These are phyloP conservation scores for Pantherophis alleghaniensis DNA, from an alignment of 2,797 vertebrate species.

Conservation along the genomic window DNA sequence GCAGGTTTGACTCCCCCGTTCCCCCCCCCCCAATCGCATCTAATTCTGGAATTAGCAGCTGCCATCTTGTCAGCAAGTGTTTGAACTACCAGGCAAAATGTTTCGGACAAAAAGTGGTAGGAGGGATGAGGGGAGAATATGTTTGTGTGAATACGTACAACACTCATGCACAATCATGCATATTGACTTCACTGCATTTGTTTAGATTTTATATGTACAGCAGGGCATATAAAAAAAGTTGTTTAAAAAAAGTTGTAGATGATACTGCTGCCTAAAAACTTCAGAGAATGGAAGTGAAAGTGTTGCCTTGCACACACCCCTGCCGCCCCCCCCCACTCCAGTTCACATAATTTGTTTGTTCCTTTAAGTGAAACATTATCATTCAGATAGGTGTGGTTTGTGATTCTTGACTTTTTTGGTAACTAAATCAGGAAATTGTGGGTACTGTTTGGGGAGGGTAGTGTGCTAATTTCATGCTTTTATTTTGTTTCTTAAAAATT, in stretches of 20 bases:
- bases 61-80: not conserved
- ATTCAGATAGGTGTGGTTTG: not conserved
- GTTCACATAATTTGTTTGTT: not conserved
- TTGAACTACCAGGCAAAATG: not conserved
- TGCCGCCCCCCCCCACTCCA: too few relatives aligned
- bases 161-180: not conserved
- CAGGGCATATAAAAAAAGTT: too few relatives aligned
- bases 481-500: not conserved
- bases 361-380: not conserved
- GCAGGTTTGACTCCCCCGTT: not conserved
- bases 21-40: not conserved
- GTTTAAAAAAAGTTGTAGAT: not conserved
- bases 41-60: not conserved
- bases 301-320: not conserved
- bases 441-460: not conserved
- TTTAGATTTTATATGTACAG: not conserved
- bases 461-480: not conserved
- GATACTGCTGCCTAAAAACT: not conserved
- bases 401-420: not conserved
- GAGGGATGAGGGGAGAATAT: not conserved
- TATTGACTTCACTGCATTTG: not conserved
- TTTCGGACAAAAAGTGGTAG: not conserved
- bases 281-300: not conserved
- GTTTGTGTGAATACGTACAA: not conserved
- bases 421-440: not conserved